Base-by-base conservation (phyloP, 2,113 vertebrate species). In the Sander vitreus region DNA sequence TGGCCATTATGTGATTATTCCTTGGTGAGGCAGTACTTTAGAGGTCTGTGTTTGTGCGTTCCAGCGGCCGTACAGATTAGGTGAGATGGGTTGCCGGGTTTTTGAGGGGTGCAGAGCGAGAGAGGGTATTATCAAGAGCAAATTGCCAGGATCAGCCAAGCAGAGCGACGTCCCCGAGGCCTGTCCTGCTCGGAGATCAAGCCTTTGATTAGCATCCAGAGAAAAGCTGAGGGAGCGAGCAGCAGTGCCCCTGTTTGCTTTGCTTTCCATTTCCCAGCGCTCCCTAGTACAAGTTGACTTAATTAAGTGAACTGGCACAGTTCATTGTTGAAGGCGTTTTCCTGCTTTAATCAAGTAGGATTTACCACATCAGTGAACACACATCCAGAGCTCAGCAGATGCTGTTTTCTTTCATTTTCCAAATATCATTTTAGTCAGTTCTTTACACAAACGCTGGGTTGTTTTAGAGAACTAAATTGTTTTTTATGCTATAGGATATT, bases 261-360 rank as follows among this genome's bases (percentile, higher is more conserved):
- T 93, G 86, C 91, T 88, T 85, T 83, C 76, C 80, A 85, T 86
- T 89, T 90, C 91, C 89, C 93, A 87, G 82, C 58, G 82, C 85
- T 88, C 87, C 85, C 68, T 68, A 15, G 89, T 80, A 87, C 89
- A 90, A 88, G 90, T 90, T 86, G 90, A 92, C 93, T 92, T 95
- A 92, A 96, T 96, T 93, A 95, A 91, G 88, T 91, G 88, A 90
- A 89, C 92, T 78, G 80, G 92, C 88, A 86, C 83, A 65, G 89
- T 91, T 90, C 90, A 80, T 90, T 92, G 91, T 94, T 73, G 67
- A 89, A 83, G 84, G 86, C 87, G 59, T 91, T 91, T 90, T 90
- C 87, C 83, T 64, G 86, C 87, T 92, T 95, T 94, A 95, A 95
- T 96, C 94, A 95, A 93, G 88, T 83, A n/a, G 92, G 94, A 96